phyloP scores from a whole-genome alignment of 2,797 vertebrate genomes.

The Galaxias olidus region DNA sequence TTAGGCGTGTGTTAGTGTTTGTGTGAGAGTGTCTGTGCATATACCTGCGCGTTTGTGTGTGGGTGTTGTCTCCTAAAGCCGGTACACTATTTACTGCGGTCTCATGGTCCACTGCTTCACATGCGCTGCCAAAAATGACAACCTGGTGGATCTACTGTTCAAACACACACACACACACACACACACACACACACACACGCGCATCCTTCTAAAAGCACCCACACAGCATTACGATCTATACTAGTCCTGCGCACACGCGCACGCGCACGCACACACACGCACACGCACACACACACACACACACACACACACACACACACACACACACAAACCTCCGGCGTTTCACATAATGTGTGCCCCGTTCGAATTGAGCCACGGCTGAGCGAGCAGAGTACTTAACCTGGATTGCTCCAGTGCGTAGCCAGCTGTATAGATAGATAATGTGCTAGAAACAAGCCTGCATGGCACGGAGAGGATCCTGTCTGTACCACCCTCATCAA shows the following conservation, averaged over 20 bases:
- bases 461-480: neutral
- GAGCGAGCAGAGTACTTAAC: constrained; percentile 54
- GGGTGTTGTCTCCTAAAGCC: neutral
- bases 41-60: neutral
- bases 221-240: neutral
- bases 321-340: constrained; percentile 1
- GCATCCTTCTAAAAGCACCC: constrained; percentile 1
- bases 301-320: no score
- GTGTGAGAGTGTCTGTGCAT: neutral
- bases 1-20: no score
- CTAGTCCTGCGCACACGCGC: constrained; percentile 7
- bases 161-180: constrained; percentile 11
- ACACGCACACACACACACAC: no score
- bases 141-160: neutral
- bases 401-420: constrained; percentile 35
- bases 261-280: constrained; percentile 15
- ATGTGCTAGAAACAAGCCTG: neutral
- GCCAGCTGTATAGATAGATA: constrained; percentile 31
- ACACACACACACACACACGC: constrained; percentile 3
- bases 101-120: constrained; percentile 4
- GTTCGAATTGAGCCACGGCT: constrained; percentile 10
- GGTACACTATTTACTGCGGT: neutral
- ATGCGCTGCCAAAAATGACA: constrained; percentile 5
- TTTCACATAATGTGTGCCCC: neutral
- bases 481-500: no score